Evolutionary conservation across 2,888 invertebrate genomes (phyloP).

Genomic region (Caenorhabditis japonica): DNA sequence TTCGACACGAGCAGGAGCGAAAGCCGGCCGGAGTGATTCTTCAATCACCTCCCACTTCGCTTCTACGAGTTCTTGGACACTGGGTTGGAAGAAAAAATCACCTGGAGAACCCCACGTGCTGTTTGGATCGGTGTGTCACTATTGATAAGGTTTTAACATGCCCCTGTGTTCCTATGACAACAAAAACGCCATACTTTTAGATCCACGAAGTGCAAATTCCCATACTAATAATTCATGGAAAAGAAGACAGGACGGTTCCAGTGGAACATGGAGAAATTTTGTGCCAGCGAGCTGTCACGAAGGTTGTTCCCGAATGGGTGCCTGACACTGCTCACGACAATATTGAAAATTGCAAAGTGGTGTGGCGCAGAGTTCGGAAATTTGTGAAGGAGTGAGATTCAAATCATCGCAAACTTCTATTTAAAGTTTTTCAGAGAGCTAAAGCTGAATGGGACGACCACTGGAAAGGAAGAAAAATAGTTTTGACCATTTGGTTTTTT

Average conservation of each 20-base stretch:
- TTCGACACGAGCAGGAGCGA: constrained; percentile 11
- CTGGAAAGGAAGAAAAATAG: not conserved
- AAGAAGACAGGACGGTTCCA: constrained; percentile 62
- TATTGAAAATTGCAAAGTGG: constrained; percentile 60
- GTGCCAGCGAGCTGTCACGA: constrained; percentile 37
- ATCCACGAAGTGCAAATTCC: constrained; percentile 60
- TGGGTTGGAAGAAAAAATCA: constrained; percentile 40
- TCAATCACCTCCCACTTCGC: constrained; percentile 63
- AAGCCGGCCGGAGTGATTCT: constrained; percentile 62
- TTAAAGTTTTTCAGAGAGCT: constrained; percentile 29
- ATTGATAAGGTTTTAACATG: constrained; percentile 57
- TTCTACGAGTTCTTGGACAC: constrained; percentile 54
- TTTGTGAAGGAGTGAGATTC: constrained; percentile 59
- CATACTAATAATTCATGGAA: constrained; percentile 68
- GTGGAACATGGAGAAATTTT: constrained; percentile 63
- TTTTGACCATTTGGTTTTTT: not conserved
- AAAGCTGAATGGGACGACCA: not conserved
- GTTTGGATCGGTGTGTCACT: constrained; percentile 59
- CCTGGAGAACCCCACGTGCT: constrained; percentile 44
- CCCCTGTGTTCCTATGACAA: no score
- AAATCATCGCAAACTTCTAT: not conserved
- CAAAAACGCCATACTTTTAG: constrained; percentile 35
- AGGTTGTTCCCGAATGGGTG: constrained; percentile 63
- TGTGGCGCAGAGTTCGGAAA: constrained; percentile 63
- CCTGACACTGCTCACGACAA: constrained; percentile 62